These are phyloP conservation scores for Aphrophora alni DNA, from an alignment of 2,888 invertebrate species.

Conservation along the genomic window DNA sequence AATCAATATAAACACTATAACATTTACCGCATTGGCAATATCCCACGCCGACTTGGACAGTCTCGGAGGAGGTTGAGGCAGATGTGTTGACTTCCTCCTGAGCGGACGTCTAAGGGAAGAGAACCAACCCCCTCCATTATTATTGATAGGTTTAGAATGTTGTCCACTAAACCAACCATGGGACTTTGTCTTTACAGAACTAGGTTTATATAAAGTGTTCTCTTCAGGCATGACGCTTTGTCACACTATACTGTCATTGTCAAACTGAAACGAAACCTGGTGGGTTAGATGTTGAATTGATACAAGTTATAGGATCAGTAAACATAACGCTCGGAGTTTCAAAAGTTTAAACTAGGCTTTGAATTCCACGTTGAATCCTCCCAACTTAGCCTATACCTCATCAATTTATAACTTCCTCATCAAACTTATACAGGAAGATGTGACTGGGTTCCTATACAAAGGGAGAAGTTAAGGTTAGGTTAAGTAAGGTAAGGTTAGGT, in stretches of 20 bases:
- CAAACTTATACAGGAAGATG: no score
- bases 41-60: constrained; percentile 65
- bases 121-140: constrained; percentile 69
- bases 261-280: background rate
- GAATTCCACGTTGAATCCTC: no score
- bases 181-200: background rate
- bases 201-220: background rate
- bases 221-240: background rate
- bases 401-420: no score
- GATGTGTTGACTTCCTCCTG: constrained; percentile 55
- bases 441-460: no score
- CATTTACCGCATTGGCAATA: constrained; percentile 58
- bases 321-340: no score
- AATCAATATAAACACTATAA: no score
- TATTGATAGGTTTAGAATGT: background rate
- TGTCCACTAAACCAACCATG: constrained; percentile 26
- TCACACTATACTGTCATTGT: background rate
- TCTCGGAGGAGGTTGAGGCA: constrained; percentile 44
- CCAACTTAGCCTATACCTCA: no score
- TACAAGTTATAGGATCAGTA: background rate
- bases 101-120: constrained; percentile 74
- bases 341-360: no score
- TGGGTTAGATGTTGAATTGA: background rate
- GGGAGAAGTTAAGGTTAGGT: no score
- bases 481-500: no score